phyloP scores from a whole-genome alignment of 2,113 vertebrate genomes.

The Opisthocomus hoazin region DNA sequence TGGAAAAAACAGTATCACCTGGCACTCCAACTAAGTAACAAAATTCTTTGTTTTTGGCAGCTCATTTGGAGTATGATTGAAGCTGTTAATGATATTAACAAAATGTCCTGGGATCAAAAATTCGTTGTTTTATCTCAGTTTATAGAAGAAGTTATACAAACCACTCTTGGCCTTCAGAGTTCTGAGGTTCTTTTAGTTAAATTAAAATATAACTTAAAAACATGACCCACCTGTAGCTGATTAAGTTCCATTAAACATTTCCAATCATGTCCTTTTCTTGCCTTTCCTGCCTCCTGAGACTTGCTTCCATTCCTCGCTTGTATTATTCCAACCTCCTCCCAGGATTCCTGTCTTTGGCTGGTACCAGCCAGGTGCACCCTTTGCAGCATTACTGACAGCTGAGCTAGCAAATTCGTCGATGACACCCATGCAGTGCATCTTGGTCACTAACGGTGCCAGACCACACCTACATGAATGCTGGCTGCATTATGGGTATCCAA shows the following conservation, averaged over 20 bases:
- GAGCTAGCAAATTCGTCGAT: neutral
- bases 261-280: neutral
- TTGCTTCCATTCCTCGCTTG: neutral
- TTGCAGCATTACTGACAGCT: neutral
- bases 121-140: slow-evolving; percentile 11
- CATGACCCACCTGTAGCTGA: neutral
- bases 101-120: slow-evolving; percentile 13
- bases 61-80: neutral
- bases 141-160: neutral
- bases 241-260: neutral
- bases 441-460: neutral
- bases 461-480: neutral
- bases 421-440: neutral
- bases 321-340: neutral
- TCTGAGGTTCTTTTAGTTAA: neutral
- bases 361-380: neutral
- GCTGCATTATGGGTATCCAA: neutral
- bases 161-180: neutral
- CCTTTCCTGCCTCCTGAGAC: neutral
- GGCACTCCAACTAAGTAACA: neutral
- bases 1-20: slow-evolving; percentile 51
- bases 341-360: neutral
- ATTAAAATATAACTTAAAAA: neutral
- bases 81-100: slow-evolving; percentile 28
- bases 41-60: neutral